A percentile compares a stretch with the other conserved stretches of the same genome.
phyloP scores from a whole-genome alignment of 1,140 invertebrate species.

The Ericerus pela region DNA sequence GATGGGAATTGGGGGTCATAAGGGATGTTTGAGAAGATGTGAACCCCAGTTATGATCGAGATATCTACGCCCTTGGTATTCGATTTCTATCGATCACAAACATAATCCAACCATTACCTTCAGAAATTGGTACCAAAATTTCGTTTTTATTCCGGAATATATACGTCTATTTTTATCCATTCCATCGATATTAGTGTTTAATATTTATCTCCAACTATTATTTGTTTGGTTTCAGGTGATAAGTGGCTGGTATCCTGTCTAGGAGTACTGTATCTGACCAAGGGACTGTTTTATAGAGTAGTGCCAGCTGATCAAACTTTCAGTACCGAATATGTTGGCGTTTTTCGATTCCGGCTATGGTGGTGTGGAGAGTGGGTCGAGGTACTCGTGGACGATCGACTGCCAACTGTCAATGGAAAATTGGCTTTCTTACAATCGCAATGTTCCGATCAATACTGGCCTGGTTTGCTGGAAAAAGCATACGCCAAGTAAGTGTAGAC shows the following conservation, averaged over 20 bases:
- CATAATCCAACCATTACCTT: too few relatives aligned
- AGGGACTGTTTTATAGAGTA: conserved; percentile 85
- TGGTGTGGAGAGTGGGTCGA: conserved; percentile 94
- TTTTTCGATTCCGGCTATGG: conserved; percentile 88
- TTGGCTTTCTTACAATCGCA: conserved; percentile 84
- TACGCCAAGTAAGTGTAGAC: conserved; percentile 80
- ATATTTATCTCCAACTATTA: too few relatives aligned
- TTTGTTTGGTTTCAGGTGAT: conserved; percentile 47
- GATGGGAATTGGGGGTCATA: too few relatives aligned
- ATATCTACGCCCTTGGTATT: too few relatives aligned
- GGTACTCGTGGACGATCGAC: conserved; percentile 85
- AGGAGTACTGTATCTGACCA: conserved; percentile 65
- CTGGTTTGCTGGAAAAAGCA: conserved; percentile 89
- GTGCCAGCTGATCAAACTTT: conserved; percentile 89
- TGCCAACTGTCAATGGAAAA: conserved; percentile 82
- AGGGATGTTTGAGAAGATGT: too few relatives aligned
- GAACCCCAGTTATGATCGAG: too few relatives aligned
- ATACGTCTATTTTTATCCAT: too few relatives aligned
- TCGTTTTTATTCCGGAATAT: too few relatives aligned
- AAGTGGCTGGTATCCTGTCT: conserved; percentile 81
- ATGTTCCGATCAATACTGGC: conserved; percentile 83
- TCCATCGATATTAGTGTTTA: too few relatives aligned
- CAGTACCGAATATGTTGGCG: conserved; percentile 47
- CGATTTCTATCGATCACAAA: too few relatives aligned
- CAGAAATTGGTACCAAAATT: too few relatives aligned